A percentile compares a stretch with the other conserved stretches of the same genome.
These are phyloP conservation scores for Myiotriccus ornatus DNA, from an alignment of 2,797 vertebrate genomes.

Conservation along the genomic window DNA sequence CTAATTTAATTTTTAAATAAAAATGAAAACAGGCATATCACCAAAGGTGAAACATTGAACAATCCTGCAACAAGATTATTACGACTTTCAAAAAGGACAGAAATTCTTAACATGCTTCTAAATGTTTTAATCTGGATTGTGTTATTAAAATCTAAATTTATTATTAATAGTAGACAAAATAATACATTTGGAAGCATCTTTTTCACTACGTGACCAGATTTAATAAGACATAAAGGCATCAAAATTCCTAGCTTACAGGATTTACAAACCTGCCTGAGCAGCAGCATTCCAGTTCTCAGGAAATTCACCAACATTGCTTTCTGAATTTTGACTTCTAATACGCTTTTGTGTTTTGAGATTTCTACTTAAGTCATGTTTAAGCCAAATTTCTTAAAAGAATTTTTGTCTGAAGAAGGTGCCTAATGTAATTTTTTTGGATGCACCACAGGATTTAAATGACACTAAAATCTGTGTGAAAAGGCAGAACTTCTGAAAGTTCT, in stretches of 20 bases:
- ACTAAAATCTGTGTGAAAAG: neutral
- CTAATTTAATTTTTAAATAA: neutral
- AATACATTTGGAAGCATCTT: neutral
- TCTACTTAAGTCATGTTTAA: neutral
- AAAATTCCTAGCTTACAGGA: neutral
- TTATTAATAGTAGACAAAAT: neutral
- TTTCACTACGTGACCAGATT: neutral
- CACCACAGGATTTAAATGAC: neutral
- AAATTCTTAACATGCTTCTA: neutral
- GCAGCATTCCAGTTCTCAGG: neutral
- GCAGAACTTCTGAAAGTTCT: neutral
- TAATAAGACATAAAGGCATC: neutral
- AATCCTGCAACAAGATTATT: neutral
- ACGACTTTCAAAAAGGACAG: neutral
- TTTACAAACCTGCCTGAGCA: neutral
- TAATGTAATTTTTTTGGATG: neutral
- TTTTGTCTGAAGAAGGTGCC: neutral
- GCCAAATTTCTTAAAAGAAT: neutral
- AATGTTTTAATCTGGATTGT: neutral
- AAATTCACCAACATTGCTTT: neutral
- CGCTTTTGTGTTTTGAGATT: neutral
- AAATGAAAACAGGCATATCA: neutral
- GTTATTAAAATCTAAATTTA: neutral
- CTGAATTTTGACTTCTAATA: neutral
- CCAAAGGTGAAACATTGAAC: neutral